A percentile compares a stretch with the other conserved stretches of the same genome.
Evolutionary conservation across 2,888 invertebrate species (phyloP).

Genomic region (Ryuthela nishihirai): DNA sequence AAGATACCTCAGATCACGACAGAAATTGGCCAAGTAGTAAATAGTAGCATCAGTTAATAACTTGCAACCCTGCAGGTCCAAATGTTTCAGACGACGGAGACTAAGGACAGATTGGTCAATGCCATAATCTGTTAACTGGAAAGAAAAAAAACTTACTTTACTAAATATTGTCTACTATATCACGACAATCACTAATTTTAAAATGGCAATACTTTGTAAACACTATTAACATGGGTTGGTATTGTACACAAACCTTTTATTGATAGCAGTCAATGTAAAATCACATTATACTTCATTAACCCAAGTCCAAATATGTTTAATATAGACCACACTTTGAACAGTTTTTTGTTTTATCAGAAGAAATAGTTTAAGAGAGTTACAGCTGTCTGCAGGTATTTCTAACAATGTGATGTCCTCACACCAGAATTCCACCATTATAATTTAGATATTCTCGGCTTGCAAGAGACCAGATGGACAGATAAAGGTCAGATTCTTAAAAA

Average conservation of each 20-base stretch:
- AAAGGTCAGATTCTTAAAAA: too few relatives aligned
- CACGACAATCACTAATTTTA: background rate
- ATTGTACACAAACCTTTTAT: background rate
- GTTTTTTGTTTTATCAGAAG: too few relatives aligned
- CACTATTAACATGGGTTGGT: background rate
- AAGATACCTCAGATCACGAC: slow-evolving; percentile 57
- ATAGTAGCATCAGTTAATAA: slow-evolving; percentile 60
- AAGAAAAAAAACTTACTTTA: background rate
- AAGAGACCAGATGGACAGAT: too few relatives aligned
- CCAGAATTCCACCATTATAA: too few relatives aligned
- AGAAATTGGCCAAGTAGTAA: slow-evolving; percentile 55
- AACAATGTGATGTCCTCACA: too few relatives aligned
- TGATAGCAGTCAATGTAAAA: too few relatives aligned
- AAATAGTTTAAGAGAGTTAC: too few relatives aligned
- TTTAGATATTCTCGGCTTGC: too few relatives aligned
- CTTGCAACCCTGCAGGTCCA: slow-evolving; percentile 62
- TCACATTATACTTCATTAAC: too few relatives aligned
- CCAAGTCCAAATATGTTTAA: too few relatives aligned
- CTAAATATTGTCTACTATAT: background rate
- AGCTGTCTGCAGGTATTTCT: too few relatives aligned
- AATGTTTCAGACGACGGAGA: slow-evolving; percentile 57
- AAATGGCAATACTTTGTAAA: background rate
- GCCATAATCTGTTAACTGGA: slow-evolving; percentile 63
- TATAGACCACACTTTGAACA: too few relatives aligned
- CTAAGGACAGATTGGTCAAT: slow-evolving; percentile 54